phyloP scores from a whole-genome alignment of 2,113 vertebrate genomes.

The Cranoglanis bouderius region DNA sequence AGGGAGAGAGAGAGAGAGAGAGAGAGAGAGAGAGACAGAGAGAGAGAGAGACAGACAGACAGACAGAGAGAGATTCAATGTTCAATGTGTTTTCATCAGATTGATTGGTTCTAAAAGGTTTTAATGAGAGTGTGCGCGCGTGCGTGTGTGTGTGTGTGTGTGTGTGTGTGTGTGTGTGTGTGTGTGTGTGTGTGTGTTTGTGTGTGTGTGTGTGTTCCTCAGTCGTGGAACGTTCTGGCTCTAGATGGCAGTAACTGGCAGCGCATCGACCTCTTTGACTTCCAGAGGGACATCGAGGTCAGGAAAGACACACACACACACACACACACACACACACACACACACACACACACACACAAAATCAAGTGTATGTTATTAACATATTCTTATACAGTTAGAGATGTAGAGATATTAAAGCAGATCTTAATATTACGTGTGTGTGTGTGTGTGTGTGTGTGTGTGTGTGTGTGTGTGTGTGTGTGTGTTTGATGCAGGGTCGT shows the following conservation, averaged over 20 bases:
- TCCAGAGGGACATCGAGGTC: conserved; percentile 99
- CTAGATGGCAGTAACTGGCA: conserved; percentile 99
- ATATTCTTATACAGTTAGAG: neutral
- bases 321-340: neutral
- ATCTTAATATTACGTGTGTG: neutral
- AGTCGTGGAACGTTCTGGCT: conserved; percentile 98
- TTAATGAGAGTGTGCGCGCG: conserved; percentile 44
- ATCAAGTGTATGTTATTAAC: neutral
- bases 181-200: conserved; percentile 4
- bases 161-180: conserved; percentile 24
- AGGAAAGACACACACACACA: conserved; percentile 23
- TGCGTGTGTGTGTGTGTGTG: neutral
- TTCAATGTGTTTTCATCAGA: neutral
- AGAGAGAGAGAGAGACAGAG: too few species aligned
- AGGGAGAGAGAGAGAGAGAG: too few species aligned
- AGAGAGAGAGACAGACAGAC: too few species aligned
- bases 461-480: neutral
- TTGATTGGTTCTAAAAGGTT: neutral
- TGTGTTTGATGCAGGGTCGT: conserved; percentile 78
- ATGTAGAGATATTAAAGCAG: neutral
- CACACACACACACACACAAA: neutral
- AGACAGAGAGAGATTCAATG: neutral
- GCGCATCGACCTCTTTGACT: conserved; percentile 97
- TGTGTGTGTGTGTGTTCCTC: conserved; percentile 37
- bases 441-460: neutral